Conservation (phyloP, 2,113 vertebrate species). For the Plestiodon gilberti region DNA sequence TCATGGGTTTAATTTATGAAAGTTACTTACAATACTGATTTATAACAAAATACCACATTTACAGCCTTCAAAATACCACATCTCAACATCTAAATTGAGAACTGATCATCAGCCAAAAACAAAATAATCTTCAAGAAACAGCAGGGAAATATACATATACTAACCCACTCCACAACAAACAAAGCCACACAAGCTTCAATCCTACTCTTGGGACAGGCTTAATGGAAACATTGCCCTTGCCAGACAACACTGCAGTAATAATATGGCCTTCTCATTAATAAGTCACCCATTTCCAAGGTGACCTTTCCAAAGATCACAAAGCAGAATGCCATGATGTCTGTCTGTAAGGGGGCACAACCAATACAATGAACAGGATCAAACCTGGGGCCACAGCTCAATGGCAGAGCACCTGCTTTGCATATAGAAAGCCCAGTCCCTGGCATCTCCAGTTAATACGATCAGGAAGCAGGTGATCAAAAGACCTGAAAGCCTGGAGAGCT, state of each 20-base stretch:
- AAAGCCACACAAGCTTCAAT: not conserved
- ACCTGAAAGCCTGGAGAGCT: too few species aligned
- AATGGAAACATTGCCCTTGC: not conserved
- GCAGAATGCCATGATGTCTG: not conserved
- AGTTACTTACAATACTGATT: not conserved
- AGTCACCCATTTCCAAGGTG: not conserved
- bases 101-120: not conserved
- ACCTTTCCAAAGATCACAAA: not conserved
- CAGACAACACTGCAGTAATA: not conserved
- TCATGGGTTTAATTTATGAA: not conserved
- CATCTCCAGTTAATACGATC: too few species aligned
- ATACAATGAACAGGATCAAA: not conserved
- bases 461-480: too few species aligned
- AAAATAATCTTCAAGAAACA: conserved; percentile 1
- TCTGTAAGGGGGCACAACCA: not conserved
- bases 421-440: too few species aligned
- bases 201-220: not conserved
- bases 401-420: too few species aligned
- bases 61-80: not conserved
- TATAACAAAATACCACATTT: not conserved
- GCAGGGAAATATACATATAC: not conserved
- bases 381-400: too few species aligned
- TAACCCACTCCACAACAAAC: not conserved
- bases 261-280: not conserved
- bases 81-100: not conserved